Evolutionary conservation across 2,113 vertebrate species (phyloP).

Genomic region (Melozone crissalis): DNA sequence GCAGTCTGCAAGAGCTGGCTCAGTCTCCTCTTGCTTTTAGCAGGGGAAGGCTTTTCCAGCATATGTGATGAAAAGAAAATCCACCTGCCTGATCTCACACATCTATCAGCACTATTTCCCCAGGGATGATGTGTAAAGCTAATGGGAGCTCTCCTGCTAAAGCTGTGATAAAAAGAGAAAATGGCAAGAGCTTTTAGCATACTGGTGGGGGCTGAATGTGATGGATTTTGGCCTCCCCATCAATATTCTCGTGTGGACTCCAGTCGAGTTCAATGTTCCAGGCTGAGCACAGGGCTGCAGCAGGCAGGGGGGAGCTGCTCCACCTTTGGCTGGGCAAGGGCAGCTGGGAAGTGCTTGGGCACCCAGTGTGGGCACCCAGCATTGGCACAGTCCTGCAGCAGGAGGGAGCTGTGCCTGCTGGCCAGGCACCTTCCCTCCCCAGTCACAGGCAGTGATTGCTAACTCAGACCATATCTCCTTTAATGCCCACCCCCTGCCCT

Average conservation of each 20-base stretch:
- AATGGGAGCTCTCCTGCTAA: neutral
- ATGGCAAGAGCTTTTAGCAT: neutral
- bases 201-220: neutral
- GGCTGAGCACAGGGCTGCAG: neutral
- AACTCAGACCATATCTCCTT: neutral
- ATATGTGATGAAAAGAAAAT: conserved; percentile 59
- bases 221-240: neutral
- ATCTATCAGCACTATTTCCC: neutral
- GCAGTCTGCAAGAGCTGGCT: neutral
- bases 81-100: conserved; percentile 35
- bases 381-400: neutral
- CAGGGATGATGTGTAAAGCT: neutral
- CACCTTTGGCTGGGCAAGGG: neutral
- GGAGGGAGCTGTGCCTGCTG: neutral
- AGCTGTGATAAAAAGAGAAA: neutral
- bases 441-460: fast-evolving
- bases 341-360: neutral
- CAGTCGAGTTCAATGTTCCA: neutral
- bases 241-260: neutral
- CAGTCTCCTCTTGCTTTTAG: neutral
- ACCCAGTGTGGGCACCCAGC: fast-evolving
- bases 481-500: neutral
- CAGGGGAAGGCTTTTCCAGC: neutral
- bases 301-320: neutral
- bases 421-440: neutral